Percentiles rank a stretch among this genome's conserved stretches.
phyloP scores from a whole-genome alignment of 2,113 vertebrate genomes.

The Enhydra lutris region DNA sequence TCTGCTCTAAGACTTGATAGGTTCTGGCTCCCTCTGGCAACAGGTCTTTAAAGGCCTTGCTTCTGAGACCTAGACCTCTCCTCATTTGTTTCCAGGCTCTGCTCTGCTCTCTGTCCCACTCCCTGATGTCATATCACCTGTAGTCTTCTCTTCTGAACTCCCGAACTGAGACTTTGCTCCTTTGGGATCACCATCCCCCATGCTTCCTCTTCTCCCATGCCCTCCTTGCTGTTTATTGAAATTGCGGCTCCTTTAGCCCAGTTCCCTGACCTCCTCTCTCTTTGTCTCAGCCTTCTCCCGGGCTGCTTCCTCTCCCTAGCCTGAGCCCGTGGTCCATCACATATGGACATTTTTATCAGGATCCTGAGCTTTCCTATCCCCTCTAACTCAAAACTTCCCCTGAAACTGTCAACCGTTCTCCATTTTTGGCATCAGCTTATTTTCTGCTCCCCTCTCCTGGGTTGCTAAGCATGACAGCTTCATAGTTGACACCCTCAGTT shows the following conservation, averaged over 20 bases:
- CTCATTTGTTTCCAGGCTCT: neutral
- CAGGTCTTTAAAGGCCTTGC: neutral
- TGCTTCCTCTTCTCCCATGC: neutral
- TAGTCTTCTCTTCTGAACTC: neutral
- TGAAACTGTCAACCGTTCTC: neutral
- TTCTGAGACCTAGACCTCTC: neutral
- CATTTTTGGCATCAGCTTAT: neutral
- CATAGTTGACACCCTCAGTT: neutral
- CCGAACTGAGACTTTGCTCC: neutral
- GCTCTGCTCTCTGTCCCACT: neutral
- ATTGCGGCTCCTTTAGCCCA: neutral
- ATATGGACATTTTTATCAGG: neutral
- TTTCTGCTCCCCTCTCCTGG: neutral
- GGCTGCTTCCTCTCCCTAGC: neutral
- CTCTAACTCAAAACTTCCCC: neutral
- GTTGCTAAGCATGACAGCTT: neutral
- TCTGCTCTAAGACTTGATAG: neutral
- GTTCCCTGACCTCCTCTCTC: neutral
- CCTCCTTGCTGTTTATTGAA: neutral
- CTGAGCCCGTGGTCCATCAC: neutral
- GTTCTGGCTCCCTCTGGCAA: neutral
- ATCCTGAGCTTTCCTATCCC: neutral
- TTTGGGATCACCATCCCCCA: neutral
- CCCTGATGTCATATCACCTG: neutral
- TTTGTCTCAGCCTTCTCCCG: neutral